These are phyloP conservation scores for Hippolais icterina DNA, from an alignment of 2,113 vertebrate species.

Conservation along the genomic window DNA sequence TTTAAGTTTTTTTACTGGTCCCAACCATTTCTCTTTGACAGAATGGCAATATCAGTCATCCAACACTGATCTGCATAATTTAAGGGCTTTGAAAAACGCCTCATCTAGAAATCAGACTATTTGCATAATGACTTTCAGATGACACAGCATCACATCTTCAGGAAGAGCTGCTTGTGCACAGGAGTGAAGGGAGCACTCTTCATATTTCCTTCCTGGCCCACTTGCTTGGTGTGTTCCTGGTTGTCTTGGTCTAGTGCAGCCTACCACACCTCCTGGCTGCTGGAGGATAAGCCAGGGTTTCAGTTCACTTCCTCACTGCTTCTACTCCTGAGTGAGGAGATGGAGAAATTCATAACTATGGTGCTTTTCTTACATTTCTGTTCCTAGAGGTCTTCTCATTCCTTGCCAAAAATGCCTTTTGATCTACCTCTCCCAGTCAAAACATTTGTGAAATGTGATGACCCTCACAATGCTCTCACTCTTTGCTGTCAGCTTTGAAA, in stretches of 20 bases:
- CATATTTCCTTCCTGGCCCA: background rate
- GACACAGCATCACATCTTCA: background rate
- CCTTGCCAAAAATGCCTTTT: constrained; percentile 4
- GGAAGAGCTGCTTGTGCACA: background rate
- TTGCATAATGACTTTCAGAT: background rate
- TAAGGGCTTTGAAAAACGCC: background rate
- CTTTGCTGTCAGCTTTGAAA: background rate
- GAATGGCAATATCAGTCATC: background rate
- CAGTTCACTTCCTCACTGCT: background rate
- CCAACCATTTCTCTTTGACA: background rate
- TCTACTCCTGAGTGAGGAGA: background rate
- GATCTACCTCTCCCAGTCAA: background rate
- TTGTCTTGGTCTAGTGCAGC: background rate
- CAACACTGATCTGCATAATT: rapidly evolving
- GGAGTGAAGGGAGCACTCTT: background rate
- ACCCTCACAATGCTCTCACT: background rate
- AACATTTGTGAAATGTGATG: constrained; percentile 18
- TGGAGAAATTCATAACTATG: background rate
- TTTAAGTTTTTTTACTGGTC: background rate
- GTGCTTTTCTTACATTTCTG: background rate
- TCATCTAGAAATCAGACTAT: background rate
- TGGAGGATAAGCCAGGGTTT: background rate
- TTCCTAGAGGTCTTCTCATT: background rate
- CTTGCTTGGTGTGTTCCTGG: background rate
- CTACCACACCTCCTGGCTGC: background rate